Conservation (phyloP, 2,888 invertebrate genomes). For the Monochamus alternatus region DNA sequence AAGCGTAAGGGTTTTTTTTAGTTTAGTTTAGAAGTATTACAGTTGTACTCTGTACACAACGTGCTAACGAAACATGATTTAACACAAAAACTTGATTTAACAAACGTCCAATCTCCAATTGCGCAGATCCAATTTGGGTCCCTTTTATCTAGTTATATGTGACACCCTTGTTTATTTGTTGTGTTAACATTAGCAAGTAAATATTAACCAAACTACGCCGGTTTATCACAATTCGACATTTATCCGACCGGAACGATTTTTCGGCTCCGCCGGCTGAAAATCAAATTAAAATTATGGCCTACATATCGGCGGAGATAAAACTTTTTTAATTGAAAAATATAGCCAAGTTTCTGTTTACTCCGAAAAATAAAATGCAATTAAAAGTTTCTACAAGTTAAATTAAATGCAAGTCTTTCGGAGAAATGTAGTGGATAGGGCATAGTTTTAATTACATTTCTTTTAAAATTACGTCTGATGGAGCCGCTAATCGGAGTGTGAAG, state of each 20-base stretch:
- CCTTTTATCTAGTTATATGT: too few species aligned
- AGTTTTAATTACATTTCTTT: slow-evolving; percentile 35
- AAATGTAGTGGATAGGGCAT: slow-evolving; percentile 28
- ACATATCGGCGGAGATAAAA: slow-evolving; percentile 1
- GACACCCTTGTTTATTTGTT: too few species aligned
- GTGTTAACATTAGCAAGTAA: too few species aligned
- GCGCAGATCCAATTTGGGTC: too few species aligned
- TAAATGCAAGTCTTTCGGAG: slow-evolving; percentile 8
- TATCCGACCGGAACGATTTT: background rate
- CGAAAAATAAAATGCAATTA: slow-evolving; percentile 33
- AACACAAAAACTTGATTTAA: too few species aligned
- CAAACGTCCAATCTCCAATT: too few species aligned
- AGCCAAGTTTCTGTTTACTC: background rate
- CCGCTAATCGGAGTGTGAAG: slow-evolving; percentile 21
- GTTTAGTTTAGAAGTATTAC: too few species aligned
- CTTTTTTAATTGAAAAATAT: slow-evolving; percentile 11
- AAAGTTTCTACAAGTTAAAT: slow-evolving; percentile 32
- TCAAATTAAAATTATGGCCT: background rate
- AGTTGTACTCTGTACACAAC: too few species aligned
- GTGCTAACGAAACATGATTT: too few species aligned
- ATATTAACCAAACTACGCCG: background rate
- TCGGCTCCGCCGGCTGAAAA: background rate
- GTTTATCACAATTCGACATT: background rate
- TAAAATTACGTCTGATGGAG: slow-evolving; percentile 26
- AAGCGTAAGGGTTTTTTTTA: too few species aligned